Evolutionary conservation across 2,888 invertebrate genomes (phyloP).

Genomic region (Carterocephalus palaemon): DNA sequence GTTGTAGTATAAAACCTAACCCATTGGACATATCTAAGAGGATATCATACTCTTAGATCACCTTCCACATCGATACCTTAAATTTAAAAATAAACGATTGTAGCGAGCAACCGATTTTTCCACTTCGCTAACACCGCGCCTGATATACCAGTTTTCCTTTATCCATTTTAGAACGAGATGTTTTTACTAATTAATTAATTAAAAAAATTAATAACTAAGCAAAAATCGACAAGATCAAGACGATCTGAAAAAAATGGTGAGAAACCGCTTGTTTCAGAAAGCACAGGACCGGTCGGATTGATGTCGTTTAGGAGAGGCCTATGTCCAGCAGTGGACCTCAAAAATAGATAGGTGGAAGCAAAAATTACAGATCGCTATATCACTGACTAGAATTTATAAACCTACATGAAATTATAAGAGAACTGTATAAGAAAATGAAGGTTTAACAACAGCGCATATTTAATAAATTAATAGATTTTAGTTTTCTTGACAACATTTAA

Average conservation of each 20-base stretch:
- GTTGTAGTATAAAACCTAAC: not conserved
- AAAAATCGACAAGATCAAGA: too few relatives aligned
- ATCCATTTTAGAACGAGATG: not conserved
- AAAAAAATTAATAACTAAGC: too few relatives aligned
- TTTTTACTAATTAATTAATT: constrained; percentile 11
- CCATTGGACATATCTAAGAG: not conserved
- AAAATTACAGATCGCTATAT: constrained; percentile 6
- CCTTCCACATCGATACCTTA: not conserved
- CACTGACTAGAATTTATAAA: constrained; percentile 9
- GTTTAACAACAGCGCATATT: constrained; percentile 26
- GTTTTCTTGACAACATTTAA: constrained; percentile 38
- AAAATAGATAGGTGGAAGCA: too few relatives aligned
- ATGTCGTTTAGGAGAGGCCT: too few relatives aligned
- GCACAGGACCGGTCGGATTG: too few relatives aligned
- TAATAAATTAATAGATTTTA: constrained; percentile 33
- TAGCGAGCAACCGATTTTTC: not conserved
- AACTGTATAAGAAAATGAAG: constrained; percentile 21
- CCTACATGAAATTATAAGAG: constrained; percentile 18
- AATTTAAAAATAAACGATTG: not conserved
- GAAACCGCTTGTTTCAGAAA: too few relatives aligned
- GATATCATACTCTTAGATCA: too few relatives aligned
- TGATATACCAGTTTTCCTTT: constrained; percentile 4
- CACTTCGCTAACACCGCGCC: not conserved
- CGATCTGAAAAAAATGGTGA: too few relatives aligned
- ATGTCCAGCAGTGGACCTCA: too few relatives aligned